Percentiles rank a stretch among this genome's conserved stretches.
Evolutionary conservation across 2,113 vertebrate species (phyloP).

Genomic region (Atherinomorus stipes): DNA sequence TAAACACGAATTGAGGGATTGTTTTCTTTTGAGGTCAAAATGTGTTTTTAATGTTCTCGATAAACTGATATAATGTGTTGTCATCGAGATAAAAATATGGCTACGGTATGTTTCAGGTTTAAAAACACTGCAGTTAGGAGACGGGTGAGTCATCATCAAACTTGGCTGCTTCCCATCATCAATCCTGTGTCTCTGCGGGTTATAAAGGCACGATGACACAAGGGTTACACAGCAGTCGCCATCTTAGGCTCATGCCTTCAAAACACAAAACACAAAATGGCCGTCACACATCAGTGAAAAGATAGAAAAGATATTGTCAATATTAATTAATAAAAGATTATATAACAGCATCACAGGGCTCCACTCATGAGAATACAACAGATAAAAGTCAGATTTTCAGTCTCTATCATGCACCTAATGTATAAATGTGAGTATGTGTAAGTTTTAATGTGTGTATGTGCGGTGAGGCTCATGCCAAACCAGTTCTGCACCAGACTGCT

Average conservation of each 20-base stretch:
- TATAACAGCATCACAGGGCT: fast-evolving
- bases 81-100: neutral
- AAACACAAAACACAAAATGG: constrained; percentile 28
- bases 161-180: constrained; percentile 19
- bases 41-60: fast-evolving
- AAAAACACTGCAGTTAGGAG: fast-evolving
- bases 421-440: fast-evolving
- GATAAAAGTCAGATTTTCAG: neutral
- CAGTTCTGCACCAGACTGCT: neutral
- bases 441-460: fast-evolving
- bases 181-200: fast-evolving
- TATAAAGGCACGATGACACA: fast-evolving
- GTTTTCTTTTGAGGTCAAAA: neutral
- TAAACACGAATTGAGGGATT: neutral
- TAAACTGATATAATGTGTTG: fast-evolving
- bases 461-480: neutral
- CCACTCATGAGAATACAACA: fast-evolving
- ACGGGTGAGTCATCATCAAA: neutral
- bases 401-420: neutral
- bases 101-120: fast-evolving
- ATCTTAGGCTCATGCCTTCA: constrained; percentile 23
- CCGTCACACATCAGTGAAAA: fast-evolving
- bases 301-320: too few species aligned
- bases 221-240: neutral
- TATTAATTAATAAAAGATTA: fast-evolving